Base-by-base conservation (phyloP, 2,113 vertebrate genomes). In the Tiliqua scincoides region DNA sequence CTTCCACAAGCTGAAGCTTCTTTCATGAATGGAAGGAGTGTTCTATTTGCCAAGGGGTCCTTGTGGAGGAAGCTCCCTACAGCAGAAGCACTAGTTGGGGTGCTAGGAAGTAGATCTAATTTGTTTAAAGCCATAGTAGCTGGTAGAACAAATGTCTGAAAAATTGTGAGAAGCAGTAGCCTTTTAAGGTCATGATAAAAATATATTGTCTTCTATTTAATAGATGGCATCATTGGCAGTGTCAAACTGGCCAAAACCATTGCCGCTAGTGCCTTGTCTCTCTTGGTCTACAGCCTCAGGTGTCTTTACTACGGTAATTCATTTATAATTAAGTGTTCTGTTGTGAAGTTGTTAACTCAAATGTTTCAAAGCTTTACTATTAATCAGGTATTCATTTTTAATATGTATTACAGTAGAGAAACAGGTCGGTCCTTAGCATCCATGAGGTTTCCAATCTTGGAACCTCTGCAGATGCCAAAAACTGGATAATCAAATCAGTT, bases 201-300 rank as follows among this genome's bases (percentile, higher is more conserved):
- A 15, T 30, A 0, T 89, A 88, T 54, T 59, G 1, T 88, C 23
- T 54, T 92, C 87, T 93, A 21, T 89, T n/a, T 94, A 84, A 52
- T 94, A 99, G 99, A 99, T 99, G 99, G 98, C 99, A 20, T 99
- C 98, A 21, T 94, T 99, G 95, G 98, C 99, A 20, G 98, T 98
- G 81, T 99, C 98, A 78, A 99, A 98, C 93, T 99, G 99, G 99
- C 97, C 98, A 1, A 99, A 99, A 93, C 99, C 99, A 10, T 98
- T 99, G 91, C 99, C 99, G 27, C 90, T 99, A 93, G 95, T 99
- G 88, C 99, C 99, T 0, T 99, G 99, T 95, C 96, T 99, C 84
- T 99, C 99, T 76, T 99, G 99, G 99, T 99, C 98, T 79, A 99
- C 99, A 61, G 99, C 99, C 32, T 99, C 99, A 30, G 98, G 96